Evolutionary conservation across 1,140 invertebrate genomes (phyloP).

Genomic region (Phymorhynchus buccinoides): DNA sequence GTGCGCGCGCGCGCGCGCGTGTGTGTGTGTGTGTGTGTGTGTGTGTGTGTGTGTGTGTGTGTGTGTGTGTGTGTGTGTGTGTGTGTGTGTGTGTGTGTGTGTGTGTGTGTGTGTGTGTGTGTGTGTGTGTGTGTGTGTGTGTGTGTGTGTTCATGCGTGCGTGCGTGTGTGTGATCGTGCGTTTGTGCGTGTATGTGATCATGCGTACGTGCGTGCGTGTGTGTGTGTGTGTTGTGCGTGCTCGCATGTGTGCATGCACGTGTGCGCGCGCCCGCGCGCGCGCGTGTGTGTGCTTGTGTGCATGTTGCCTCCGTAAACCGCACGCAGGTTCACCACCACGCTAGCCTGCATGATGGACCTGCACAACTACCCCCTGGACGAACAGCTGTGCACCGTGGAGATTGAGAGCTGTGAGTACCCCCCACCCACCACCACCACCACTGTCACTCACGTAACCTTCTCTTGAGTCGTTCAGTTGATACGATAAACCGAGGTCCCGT

Average conservation of each 20-base stretch:
- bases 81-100: not conserved
- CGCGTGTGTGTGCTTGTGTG: conserved; percentile 4
- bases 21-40: not conserved
- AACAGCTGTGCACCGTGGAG: conserved; percentile 98
- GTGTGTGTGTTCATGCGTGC: not conserved
- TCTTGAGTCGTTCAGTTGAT: no score
- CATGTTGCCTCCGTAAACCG: no score
- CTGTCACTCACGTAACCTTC: no score
- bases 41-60: conserved; percentile 7
- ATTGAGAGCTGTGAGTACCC: conserved; percentile 94
- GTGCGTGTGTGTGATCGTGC: not conserved
- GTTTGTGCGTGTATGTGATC: not conserved
- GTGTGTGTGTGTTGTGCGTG: conserved; percentile 4
- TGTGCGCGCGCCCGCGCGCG: not conserved
- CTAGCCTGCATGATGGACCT: conserved; percentile 99
- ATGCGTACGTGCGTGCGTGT: not conserved
- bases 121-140: not conserved
- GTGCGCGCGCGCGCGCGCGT: not conserved
- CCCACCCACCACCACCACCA: not conserved
- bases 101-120: not conserved
- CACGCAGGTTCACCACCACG: conserved; percentile 89
- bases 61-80: not conserved
- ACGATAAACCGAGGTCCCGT: no score
- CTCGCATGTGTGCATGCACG: not conserved
- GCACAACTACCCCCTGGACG: conserved; percentile 97